phyloP scores from a whole-genome alignment of 2,888 invertebrate genomes.

The Abscondita cerata region DNA sequence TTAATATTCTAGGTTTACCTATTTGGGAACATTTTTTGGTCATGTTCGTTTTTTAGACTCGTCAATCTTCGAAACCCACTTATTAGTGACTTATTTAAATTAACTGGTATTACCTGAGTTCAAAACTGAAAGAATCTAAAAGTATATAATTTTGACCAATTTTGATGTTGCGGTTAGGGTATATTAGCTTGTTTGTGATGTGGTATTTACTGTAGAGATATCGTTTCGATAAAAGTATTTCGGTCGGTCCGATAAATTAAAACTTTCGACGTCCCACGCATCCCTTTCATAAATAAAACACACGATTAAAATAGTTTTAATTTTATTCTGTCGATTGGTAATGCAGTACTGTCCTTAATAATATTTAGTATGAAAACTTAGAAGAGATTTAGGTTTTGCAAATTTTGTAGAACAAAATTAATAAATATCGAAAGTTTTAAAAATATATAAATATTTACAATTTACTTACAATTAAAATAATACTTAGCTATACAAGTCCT shows the following conservation, averaged over 20 bases:
- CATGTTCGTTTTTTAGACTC: background rate
- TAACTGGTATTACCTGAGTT: slow-evolving; percentile 5
- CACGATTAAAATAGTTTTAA: slow-evolving; percentile 1
- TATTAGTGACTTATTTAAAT: slow-evolving; percentile 8
- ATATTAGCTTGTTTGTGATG: slow-evolving; percentile 4
- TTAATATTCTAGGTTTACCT: background rate
- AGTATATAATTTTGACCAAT: slow-evolving; percentile 6
- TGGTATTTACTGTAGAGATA: background rate
- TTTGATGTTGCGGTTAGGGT: slow-evolving; percentile 4
- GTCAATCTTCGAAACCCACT: background rate
- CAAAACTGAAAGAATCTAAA: background rate
- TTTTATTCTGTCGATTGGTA: slow-evolving; percentile 2
- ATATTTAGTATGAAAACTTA: background rate
- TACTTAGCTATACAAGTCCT: slow-evolving; percentile 53
- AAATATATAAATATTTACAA: slow-evolving; percentile 51
- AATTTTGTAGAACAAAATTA: background rate
- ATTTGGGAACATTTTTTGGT: background rate
- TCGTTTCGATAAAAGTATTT: background rate
- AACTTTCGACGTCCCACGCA: no score
- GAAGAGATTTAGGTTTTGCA: background rate
- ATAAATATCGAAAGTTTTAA: slow-evolving; percentile 12
- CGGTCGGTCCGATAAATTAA: no score
- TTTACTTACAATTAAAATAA: slow-evolving; percentile 47
- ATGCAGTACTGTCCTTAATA: slow-evolving; percentile 2
- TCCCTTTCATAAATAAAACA: slow-evolving; percentile 1